These are phyloP conservation scores for Drosophila phalerata DNA, from an alignment of 2,888 invertebrate species.

Conservation along the genomic window DNA sequence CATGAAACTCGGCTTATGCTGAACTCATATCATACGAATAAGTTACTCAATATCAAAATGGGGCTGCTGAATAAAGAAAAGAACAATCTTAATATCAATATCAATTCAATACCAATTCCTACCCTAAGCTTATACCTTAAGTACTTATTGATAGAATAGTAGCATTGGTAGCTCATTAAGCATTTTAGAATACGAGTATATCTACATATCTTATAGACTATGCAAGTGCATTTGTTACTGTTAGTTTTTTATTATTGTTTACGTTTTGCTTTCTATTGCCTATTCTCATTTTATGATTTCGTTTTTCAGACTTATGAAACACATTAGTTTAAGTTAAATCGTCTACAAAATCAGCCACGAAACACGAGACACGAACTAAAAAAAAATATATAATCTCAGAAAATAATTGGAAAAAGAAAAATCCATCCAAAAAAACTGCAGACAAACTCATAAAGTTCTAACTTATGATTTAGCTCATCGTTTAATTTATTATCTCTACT, in stretches of 20 bases:
- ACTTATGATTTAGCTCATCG: constrained; percentile 72
- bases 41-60: constrained; percentile 13
- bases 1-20: constrained; percentile 25
- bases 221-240: constrained; percentile 44
- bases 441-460: constrained; percentile 63
- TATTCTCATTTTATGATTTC: constrained; percentile 30
- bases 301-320: constrained; percentile 48
- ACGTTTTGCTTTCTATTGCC: constrained; percentile 33
- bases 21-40: constrained; percentile 44
- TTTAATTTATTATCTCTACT: constrained; percentile 76
- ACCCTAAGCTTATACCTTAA: constrained; percentile 38
- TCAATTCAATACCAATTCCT: constrained; percentile 15
- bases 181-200: constrained; percentile 42
- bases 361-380: constrained; percentile 50
- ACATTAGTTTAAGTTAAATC: constrained; percentile 64
- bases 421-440: constrained; percentile 35
- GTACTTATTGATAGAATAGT: constrained; percentile 38
- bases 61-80: constrained; percentile 16
- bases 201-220: constrained; percentile 38
- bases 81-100: not conserved
- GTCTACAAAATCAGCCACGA: constrained; percentile 61
- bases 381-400: constrained; percentile 2
- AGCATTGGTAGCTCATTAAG: constrained; percentile 39
- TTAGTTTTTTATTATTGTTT: constrained; percentile 31
- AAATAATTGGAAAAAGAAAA: constrained; percentile 19